A percentile compares a stretch with the other conserved stretches of the same genome.
phyloP scores from a whole-genome alignment of 2,888 invertebrate species.

The Diogma glabrata region DNA sequence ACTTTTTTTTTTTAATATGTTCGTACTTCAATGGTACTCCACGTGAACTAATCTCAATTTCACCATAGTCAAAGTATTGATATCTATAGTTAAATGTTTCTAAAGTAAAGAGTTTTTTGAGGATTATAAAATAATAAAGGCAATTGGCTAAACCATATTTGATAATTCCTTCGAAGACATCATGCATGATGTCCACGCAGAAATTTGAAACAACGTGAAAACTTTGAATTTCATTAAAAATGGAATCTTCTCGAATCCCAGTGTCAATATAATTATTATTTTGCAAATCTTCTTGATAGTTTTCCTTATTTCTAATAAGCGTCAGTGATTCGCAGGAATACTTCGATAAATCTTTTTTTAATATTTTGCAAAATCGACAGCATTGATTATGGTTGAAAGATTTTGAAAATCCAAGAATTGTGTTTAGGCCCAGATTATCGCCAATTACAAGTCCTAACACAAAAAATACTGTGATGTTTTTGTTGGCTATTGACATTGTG shows the following conservation, averaged over 20 bases:
- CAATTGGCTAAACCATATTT: background rate
- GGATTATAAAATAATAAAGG: background rate
- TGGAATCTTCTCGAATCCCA: background rate
- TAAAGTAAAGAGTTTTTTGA: background rate
- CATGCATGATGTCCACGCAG: no score
- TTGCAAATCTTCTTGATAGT: background rate
- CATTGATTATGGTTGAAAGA: background rate
- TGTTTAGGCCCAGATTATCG: background rate
- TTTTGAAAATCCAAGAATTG: background rate
- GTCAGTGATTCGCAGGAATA: no score
- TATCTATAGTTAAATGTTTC: background rate
- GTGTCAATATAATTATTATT: background rate
- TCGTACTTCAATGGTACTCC: background rate
- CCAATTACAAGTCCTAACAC: constrained; percentile 7
- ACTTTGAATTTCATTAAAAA: no score
- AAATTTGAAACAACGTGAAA: no score
- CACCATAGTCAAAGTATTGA: background rate
- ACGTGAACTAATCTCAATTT: no score
- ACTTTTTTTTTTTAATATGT: background rate
- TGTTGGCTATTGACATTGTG: background rate
- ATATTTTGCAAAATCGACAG: background rate
- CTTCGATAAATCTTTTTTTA: background rate
- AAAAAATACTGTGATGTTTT: constrained; percentile 1
- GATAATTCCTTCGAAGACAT: no score
- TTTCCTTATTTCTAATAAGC: background rate